phyloP scores from a whole-genome alignment of 2,888 invertebrate species.

The Thereva unica region DNA sequence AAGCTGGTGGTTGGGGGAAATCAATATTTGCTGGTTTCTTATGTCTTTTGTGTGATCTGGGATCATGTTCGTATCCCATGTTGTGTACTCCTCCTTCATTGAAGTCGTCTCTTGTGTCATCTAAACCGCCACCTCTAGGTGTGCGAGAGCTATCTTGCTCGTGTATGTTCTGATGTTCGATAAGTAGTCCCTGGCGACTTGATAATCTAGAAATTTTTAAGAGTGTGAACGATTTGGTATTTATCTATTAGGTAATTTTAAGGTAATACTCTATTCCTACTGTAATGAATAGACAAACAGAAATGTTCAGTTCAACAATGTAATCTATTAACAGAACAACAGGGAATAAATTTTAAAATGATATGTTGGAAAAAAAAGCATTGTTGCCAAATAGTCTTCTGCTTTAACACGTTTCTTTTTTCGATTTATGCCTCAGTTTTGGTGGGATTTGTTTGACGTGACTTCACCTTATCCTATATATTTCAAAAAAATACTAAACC shows the following conservation, averaged over 20 bases:
- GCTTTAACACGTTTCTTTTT: too few relatives aligned
- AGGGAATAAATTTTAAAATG: too few relatives aligned
- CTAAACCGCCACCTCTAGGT: slow-evolving; percentile 45
- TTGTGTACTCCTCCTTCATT: slow-evolving; percentile 51
- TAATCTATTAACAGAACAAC: too few relatives aligned
- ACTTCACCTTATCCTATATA: slow-evolving; percentile 48
- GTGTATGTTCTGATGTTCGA: slow-evolving; percentile 6
- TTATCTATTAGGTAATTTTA: too few relatives aligned
- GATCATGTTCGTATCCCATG: slow-evolving; percentile 51
- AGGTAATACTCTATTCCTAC: too few relatives aligned
- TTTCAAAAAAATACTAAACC: not conserved
- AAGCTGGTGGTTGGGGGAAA: slow-evolving; percentile 46
- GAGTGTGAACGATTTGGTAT: too few relatives aligned
- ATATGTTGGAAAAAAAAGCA: too few relatives aligned
- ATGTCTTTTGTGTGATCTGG: slow-evolving; percentile 43
- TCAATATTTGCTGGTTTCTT: slow-evolving; percentile 40
- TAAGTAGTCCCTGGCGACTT: slow-evolving; percentile 36
- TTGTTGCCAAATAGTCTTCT: too few relatives aligned
- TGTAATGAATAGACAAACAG: too few relatives aligned
- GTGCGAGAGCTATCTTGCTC: slow-evolving; percentile 42
- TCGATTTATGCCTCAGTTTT: too few relatives aligned
- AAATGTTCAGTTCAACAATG: too few relatives aligned
- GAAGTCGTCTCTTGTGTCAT: slow-evolving; percentile 17
- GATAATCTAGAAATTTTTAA: slow-evolving; percentile 32
- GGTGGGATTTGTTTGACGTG: not conserved